These are phyloP conservation scores for Contarinia nasturtii DNA, from an alignment of 1,140 invertebrate genomes.

Conservation along the genomic window DNA sequence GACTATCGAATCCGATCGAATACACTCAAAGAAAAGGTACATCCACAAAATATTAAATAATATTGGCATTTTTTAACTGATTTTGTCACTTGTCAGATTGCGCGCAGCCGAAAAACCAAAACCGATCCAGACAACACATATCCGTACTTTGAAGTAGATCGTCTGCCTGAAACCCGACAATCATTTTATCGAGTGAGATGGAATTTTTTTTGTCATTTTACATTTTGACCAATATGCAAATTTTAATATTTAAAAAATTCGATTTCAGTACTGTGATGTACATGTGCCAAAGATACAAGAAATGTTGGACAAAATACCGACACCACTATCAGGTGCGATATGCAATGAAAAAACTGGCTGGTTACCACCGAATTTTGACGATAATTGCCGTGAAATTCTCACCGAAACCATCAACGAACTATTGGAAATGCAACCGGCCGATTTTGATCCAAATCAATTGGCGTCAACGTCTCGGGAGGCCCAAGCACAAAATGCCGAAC, in stretches of 20 bases:
- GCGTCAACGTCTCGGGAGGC: too few species aligned
- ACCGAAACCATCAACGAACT: constrained; percentile 35
- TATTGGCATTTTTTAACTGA: too few species aligned
- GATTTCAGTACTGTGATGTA: constrained; percentile 72
- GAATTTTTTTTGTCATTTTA: too few species aligned
- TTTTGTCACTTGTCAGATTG: too few species aligned
- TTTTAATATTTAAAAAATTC: too few species aligned
- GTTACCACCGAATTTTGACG: constrained; percentile 45
- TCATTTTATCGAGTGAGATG: constrained; percentile 15
- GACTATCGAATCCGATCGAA: constrained; percentile 56
- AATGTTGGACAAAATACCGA: constrained; percentile 47
- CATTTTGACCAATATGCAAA: too few species aligned
- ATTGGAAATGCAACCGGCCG: constrained; percentile 24
- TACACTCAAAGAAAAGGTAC: background rate
- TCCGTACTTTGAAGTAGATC: constrained; percentile 20
- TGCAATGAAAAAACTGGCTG: constrained; percentile 58
- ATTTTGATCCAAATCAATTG: too few species aligned
- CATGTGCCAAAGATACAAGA: constrained; percentile 67
- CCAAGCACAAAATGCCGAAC: too few species aligned
- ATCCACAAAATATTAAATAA: too few species aligned
- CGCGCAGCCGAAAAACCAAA: too few species aligned
- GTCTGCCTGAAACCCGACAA: constrained; percentile 15
- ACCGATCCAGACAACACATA: constrained; percentile 4
- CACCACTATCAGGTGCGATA: constrained; percentile 32
- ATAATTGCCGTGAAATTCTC: constrained; percentile 45